Evolutionary conservation across 2,888 invertebrate genomes (phyloP).

Genomic region (Drosophila vallismaia): DNA sequence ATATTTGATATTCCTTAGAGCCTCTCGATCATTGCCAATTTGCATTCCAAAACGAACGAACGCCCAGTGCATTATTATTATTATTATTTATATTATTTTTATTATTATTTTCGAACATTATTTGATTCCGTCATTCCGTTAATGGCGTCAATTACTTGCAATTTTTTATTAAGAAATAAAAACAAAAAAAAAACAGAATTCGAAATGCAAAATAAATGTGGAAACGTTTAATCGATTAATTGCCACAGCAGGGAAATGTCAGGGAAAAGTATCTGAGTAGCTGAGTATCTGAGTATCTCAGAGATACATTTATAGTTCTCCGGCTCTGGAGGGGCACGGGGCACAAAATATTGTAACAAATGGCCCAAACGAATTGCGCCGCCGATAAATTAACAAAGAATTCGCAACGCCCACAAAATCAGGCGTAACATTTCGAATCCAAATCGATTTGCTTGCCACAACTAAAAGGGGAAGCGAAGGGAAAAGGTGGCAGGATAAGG

Average conservation of each 20-base stretch:
- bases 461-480: not conserved
- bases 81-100: conserved; percentile 11
- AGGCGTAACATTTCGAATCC: conserved; percentile 29
- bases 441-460: not conserved
- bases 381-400: conserved; percentile 68
- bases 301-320: conserved; percentile 1
- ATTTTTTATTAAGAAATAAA: conserved; percentile 20
- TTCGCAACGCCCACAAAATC: conserved; percentile 64
- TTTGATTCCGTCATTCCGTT: no score
- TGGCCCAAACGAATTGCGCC: conserved; percentile 70
- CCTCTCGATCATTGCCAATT: conserved; percentile 40
- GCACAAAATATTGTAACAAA: conserved; percentile 48
- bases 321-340: not conserved
- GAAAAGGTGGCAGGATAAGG: not conserved
- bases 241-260: conserved; percentile 39
- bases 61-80: conserved; percentile 50
- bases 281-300: conserved; percentile 36
- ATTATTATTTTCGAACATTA: conserved; percentile 17
- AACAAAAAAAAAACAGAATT: not conserved
- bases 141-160: conserved; percentile 15
- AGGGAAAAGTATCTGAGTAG: not conserved
- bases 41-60: conserved; percentile 21
- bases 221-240: conserved; percentile 60
- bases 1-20: not conserved
- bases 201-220: conserved; percentile 26